Percentiles rank a stretch among this genome's conserved stretches.
phyloP scores from a whole-genome alignment of 2,888 invertebrate species.

The Hypselothyrea guttata region DNA sequence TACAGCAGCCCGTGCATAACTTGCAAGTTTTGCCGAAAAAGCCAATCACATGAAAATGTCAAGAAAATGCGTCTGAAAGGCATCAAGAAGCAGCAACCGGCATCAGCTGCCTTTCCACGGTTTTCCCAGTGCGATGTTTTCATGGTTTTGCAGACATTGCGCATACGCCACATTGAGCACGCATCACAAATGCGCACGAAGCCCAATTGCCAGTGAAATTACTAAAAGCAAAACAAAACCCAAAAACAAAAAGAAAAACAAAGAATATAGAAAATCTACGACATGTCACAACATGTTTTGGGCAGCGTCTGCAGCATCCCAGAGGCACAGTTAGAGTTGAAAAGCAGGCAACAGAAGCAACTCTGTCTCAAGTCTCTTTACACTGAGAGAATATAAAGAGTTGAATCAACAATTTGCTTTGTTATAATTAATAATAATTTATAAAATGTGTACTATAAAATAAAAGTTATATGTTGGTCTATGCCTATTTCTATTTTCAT shows the following conservation, averaged over 20 bases:
- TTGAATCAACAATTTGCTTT: too few relatives aligned
- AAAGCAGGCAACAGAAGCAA: too few relatives aligned
- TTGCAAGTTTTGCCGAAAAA: slow-evolving; percentile 19
- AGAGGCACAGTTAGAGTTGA: too few relatives aligned
- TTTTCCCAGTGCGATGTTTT: slow-evolving; percentile 28
- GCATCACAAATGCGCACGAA: slow-evolving; percentile 17
- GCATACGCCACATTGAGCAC: slow-evolving; percentile 69
- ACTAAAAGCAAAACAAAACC: slow-evolving; percentile 22
- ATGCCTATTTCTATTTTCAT: too few relatives aligned
- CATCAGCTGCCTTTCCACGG: slow-evolving; percentile 15
- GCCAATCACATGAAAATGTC: slow-evolving; percentile 52
- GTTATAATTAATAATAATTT: too few relatives aligned
- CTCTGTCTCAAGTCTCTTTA: too few relatives aligned
- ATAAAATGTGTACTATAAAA: too few relatives aligned
- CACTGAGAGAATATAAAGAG: too few relatives aligned
- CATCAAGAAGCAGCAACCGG: slow-evolving; percentile 8
- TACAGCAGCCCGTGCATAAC: slow-evolving; percentile 28
- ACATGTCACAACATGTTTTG: slow-evolving; percentile 1
- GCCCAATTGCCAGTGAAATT: slow-evolving; percentile 62
- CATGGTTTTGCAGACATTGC: slow-evolving; percentile 51
- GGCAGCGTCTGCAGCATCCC: slow-evolving; percentile 39
- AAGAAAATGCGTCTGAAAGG: slow-evolving; percentile 41
- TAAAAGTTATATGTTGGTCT: too few relatives aligned
- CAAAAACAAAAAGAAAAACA: slow-evolving; percentile 6
- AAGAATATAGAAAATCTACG: slow-evolving; percentile 16